phyloP scores from a whole-genome alignment of 2,113 vertebrate genomes.

The Vidua macroura region DNA sequence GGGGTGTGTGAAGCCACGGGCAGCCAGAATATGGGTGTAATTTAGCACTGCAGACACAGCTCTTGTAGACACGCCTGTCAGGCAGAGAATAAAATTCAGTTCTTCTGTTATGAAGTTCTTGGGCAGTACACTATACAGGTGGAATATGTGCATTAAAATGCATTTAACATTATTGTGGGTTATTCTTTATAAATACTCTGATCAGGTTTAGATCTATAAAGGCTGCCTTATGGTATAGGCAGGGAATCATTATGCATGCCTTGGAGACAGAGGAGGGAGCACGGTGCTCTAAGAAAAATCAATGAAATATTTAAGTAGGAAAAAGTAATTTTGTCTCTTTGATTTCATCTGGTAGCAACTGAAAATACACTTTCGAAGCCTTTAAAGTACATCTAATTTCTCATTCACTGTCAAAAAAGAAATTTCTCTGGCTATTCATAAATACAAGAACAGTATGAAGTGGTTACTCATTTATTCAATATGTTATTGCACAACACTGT shows the following conservation, averaged over 20 bases:
- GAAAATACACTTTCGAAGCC: conserved; percentile 14
- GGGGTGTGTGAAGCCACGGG: background rate
- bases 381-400: conserved; percentile 18
- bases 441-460: conserved; percentile 33
- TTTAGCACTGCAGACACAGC: background rate
- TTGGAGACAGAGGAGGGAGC: background rate
- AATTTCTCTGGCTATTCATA: conserved; percentile 30
- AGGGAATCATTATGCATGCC: rapidly evolving
- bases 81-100: background rate
- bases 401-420: conserved; percentile 3
- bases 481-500: conserved; percentile 13
- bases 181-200: background rate
- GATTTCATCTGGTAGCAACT: conserved; percentile 28
- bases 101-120: background rate
- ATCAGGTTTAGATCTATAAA: background rate
- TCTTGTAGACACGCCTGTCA: background rate
- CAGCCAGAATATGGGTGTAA: conserved; percentile 12
- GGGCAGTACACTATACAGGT: background rate
- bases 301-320: conserved; percentile 51
- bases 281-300: conserved; percentile 17
- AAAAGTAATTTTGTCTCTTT: conserved; percentile 44
- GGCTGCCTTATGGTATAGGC: background rate
- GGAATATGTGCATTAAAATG: background rate
- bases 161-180: background rate
- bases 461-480: conserved; percentile 42